phyloP scores from a whole-genome alignment of 2,888 invertebrate species.

The Conchocele bisecta region DNA sequence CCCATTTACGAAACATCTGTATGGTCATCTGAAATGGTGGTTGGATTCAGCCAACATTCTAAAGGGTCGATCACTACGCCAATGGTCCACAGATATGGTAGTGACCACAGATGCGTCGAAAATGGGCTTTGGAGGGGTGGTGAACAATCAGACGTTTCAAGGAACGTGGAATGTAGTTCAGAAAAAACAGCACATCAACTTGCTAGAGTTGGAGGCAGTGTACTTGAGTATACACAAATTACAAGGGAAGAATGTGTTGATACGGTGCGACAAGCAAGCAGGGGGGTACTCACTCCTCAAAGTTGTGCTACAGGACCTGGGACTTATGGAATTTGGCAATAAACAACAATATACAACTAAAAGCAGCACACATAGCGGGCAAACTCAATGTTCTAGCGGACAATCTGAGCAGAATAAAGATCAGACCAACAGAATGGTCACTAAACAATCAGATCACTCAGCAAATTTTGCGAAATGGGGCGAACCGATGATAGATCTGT shows the following conservation, averaged over 20 bases:
- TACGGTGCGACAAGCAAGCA: constrained; percentile 43
- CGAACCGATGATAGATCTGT: constrained; percentile 34
- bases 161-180: constrained; percentile 20
- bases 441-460: constrained; percentile 14
- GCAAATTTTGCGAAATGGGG: constrained; percentile 4
- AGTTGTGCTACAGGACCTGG: constrained; percentile 29
- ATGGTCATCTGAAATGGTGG: constrained; percentile 16
- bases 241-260: constrained; percentile 14
- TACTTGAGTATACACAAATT: constrained; percentile 19
- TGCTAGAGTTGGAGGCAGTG: constrained; percentile 30
- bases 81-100: not conserved
- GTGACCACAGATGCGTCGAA: constrained; percentile 38
- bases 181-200: constrained; percentile 23
- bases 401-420: constrained; percentile 3
- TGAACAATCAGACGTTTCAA: constrained; percentile 7
- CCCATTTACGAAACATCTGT: constrained; percentile 16
- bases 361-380: constrained; percentile 33
- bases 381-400: constrained; percentile 18
- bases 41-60: constrained; percentile 11
- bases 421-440: constrained; percentile 31
- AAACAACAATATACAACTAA: constrained; percentile 1
- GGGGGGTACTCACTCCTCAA: constrained; percentile 40
- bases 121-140: constrained; percentile 24
- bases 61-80: constrained; percentile 13
- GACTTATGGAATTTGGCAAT: constrained; percentile 19